Base-by-base conservation (phyloP, 2,888 invertebrate species). In the Machimus rusticus region DNA sequence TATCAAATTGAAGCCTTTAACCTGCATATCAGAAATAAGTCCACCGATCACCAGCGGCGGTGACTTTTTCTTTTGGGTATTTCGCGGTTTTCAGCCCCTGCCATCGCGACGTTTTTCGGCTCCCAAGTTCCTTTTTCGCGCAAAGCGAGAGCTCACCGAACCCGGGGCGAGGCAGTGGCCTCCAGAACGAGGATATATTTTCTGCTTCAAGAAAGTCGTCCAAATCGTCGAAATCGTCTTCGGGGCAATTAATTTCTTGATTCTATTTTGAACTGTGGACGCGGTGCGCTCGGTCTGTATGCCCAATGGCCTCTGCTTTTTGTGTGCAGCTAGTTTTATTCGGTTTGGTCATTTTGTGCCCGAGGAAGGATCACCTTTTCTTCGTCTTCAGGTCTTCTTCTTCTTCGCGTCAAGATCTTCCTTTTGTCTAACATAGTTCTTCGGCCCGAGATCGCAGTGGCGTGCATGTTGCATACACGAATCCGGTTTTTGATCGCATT, bases 371-470 rank as follows among this genome's bases (percentile, higher is more conserved):
- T 81, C 81, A 55, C 19, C 84, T 76, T 34, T 34, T 51, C 43
- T 46, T 8, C 74, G 23, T 74, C 23, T 37, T 57, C 66, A 37
- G 81, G 23, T 84, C 74, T 19, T 79, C 79, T 84, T 84, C 74
- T 19, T 79, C 79, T 84, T 34, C 31, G 6, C 31, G 55, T 55
- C 31, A 16, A 37, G 16, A 51, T 81, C 81, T 81, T 84, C 39
- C 84, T 84, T 84, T 84, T 84, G 84, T 84, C 84, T 84, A 84
- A 84, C 84, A 84, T 39, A 84, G 74, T 84, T 84, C 74, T 74
- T 84, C n/a, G 34, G 51, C 16, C 39, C 34, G 28, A 14, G 34
- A 46, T 46, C 66, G 66, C 12, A 23, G 19, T 14, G 55, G 14
- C 9, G 81, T 55, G 81, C 51, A 84, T 84, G 84, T 16, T 46